phyloP scores from a whole-genome alignment of 2,113 vertebrate genomes.

The Pimephales promelas region DNA sequence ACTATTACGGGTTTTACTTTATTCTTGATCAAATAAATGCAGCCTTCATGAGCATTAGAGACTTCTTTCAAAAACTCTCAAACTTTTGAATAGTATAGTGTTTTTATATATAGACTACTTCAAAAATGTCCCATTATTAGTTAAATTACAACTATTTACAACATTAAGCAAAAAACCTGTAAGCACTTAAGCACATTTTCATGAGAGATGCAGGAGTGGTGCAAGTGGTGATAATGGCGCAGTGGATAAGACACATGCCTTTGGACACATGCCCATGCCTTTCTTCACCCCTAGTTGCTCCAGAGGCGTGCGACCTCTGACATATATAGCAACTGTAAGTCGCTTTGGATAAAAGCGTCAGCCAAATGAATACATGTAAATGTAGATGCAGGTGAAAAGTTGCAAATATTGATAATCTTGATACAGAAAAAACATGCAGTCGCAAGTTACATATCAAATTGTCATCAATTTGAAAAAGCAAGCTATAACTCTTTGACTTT shows the following conservation, averaged over 20 bases:
- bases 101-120: not conserved
- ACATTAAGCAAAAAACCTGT: not conserved
- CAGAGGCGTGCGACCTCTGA: too few relatives aligned
- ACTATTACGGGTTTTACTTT: not conserved
- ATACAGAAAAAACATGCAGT: not conserved
- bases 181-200: not conserved
- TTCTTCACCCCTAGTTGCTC: too few relatives aligned
- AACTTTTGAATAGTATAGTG: too few relatives aligned
- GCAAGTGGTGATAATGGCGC: too few relatives aligned
- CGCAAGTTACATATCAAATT: not conserved
- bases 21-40: too few relatives aligned
- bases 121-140: not conserved
- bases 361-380: too few relatives aligned
- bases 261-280: too few relatives aligned
- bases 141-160: not conserved
- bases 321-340: too few relatives aligned
- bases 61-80: not conserved
- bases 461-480: not conserved
- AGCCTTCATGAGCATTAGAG: not conserved
- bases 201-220: not conserved
- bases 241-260: too few relatives aligned
- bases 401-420: not conserved
- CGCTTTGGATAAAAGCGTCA: too few relatives aligned
- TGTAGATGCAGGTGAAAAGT: not conserved
- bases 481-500: not conserved